Evolutionary conservation across 2,113 vertebrate species (phyloP).

Genomic region (Columba livia): DNA sequence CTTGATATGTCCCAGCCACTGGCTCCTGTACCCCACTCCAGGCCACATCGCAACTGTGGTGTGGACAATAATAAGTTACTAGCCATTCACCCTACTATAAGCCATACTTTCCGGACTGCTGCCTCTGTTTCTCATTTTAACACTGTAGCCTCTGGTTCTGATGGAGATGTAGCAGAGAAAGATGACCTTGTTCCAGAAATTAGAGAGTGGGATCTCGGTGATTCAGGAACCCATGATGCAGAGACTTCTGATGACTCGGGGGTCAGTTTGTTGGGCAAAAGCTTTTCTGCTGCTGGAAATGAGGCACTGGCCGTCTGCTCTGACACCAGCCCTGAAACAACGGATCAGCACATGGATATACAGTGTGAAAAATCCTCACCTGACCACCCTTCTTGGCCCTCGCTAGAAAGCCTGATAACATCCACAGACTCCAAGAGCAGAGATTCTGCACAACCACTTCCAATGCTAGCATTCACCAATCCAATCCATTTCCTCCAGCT

Average conservation of each 20-base stretch:
- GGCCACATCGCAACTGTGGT: background rate
- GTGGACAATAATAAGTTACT: background rate
- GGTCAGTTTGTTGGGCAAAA: constrained; percentile 13
- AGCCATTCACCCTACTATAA: background rate
- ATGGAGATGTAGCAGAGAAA: constrained; percentile 35
- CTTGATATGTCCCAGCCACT: background rate
- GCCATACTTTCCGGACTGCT: background rate
- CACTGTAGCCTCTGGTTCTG: background rate
- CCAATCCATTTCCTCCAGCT: constrained; percentile 56
- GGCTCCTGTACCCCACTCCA: background rate
- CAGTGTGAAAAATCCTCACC: background rate
- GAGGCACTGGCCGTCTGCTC: background rate
- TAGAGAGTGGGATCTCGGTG: background rate
- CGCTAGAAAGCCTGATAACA: background rate
- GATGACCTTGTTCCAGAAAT: constrained; percentile 24
- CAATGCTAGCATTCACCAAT: constrained; percentile 74
- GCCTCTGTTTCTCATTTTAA: background rate
- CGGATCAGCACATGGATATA: background rate
- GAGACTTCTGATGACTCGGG: constrained; percentile 31
- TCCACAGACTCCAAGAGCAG: background rate
- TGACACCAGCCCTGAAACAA: background rate
- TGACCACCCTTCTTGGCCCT: constrained; percentile 62
- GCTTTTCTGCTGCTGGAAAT: background rate
- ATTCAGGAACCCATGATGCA: background rate
- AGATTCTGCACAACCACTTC: background rate